phyloP scores from a whole-genome alignment of 2,113 vertebrate species.

The Macquaria ambigua region DNA sequence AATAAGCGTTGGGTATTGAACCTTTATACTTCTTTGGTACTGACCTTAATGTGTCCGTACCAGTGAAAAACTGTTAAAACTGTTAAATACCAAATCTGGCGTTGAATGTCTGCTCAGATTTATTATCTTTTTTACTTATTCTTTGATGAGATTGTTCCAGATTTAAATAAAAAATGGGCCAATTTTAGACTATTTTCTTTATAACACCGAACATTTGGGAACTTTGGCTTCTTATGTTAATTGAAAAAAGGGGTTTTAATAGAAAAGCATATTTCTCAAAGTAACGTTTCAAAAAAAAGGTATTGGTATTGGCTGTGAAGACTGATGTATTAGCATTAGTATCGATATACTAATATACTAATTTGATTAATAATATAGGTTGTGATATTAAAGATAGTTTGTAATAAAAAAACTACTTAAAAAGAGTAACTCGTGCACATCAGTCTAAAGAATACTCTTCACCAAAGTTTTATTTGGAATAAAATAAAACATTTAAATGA shows the following conservation, averaged over 20 bases:
- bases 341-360: too few relatives aligned
- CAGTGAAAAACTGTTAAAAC: not conserved
- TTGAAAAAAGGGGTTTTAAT: not conserved
- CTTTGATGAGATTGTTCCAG: not conserved
- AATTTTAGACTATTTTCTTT: not conserved
- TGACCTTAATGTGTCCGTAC: not conserved
- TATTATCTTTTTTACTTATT: not conserved
- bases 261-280: too few relatives aligned
- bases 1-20: not conserved
- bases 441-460: not conserved
- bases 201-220: not conserved
- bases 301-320: not conserved
- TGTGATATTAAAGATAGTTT: not conserved
- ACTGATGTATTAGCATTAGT: not conserved
- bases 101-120: not conserved
- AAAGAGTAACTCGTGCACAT: not conserved
- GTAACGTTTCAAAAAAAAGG: not conserved
- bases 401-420: not conserved
- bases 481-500: conserved; percentile 29
- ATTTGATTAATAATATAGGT: not conserved
- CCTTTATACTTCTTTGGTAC: not conserved
- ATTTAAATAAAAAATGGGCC: too few relatives aligned
- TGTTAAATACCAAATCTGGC: too few relatives aligned
- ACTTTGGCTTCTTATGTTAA: not conserved
- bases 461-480: not conserved